Conservation (phyloP, 2,113 vertebrate genomes). For the Melanotaenia duboulayi region DNA sequence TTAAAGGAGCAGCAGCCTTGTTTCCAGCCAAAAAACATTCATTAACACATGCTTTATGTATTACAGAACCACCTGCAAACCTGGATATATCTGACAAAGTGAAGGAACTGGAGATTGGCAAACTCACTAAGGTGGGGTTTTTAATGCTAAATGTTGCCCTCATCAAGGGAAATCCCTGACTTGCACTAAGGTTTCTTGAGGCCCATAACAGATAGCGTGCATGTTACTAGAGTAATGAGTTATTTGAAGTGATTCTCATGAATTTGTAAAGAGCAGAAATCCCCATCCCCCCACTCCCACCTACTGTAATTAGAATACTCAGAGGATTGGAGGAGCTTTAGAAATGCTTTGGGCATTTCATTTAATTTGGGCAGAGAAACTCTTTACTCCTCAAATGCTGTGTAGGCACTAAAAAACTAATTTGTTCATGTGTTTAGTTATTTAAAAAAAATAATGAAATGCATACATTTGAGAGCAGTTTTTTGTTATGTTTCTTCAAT, state of each 20-base stretch:
- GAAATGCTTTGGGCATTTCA: slow-evolving; percentile 73
- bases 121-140: slow-evolving; percentile 87
- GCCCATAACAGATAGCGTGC: slow-evolving; percentile 43
- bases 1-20: slow-evolving; percentile 3
- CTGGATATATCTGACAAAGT: slow-evolving; percentile 87
- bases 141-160: slow-evolving; percentile 58
- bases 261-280: slow-evolving; percentile 72
- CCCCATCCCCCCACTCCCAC: slow-evolving; percentile 9
- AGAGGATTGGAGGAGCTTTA: slow-evolving; percentile 65
- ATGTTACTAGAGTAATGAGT: slow-evolving; percentile 70
- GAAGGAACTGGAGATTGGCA: slow-evolving; percentile 88
- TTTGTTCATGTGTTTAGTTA: slow-evolving; percentile 40
- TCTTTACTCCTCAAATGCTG: slow-evolving; percentile 28
- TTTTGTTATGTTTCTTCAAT: slow-evolving; percentile 6
- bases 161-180: slow-evolving; percentile 56
- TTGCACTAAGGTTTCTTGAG: slow-evolving; percentile 48
- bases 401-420: slow-evolving; percentile 18
- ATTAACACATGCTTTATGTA: slow-evolving; percentile 49
- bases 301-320: slow-evolving; percentile 74
- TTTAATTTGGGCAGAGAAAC: slow-evolving; percentile 60
- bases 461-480: neutral
- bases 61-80: slow-evolving; percentile 87
- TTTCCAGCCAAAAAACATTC: neutral
- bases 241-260: slow-evolving; percentile 77
- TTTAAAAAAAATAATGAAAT: slow-evolving; percentile 32